Evolutionary conservation across 2,797 vertebrate species (phyloP).

Genomic region (Coranthus polyacanthus): DNA sequence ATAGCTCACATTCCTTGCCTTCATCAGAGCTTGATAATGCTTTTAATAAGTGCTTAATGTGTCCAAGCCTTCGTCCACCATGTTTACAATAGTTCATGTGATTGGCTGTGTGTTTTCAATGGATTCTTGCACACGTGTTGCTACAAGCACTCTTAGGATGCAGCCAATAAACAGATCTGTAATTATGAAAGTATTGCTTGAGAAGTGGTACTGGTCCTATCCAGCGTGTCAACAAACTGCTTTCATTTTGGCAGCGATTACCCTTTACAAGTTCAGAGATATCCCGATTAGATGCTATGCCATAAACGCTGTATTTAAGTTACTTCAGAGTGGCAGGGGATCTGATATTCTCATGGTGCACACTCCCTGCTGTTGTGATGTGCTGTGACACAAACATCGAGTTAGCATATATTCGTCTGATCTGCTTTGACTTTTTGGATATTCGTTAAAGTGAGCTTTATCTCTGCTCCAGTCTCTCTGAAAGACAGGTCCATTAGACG

Average conservation of each 20-base stretch:
- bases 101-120: not conserved
- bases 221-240: constrained; percentile 17
- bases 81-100: constrained; percentile 8
- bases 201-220: constrained; percentile 31
- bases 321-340: too few relatives aligned
- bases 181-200: constrained; percentile 11
- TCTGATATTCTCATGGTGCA: constrained; percentile 19
- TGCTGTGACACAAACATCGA: not conserved
- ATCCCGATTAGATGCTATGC: constrained; percentile 16
- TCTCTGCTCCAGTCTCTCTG: not conserved
- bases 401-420: constrained; percentile 2
- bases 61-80: constrained; percentile 40
- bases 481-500: constrained; percentile 17
- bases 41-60: constrained; percentile 81
- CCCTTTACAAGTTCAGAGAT: constrained; percentile 12
- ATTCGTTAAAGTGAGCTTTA: constrained; percentile 7
- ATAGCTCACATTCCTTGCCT: constrained; percentile 91
- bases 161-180: constrained; percentile 17
- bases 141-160: constrained; percentile 36
- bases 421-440: constrained; percentile 41
- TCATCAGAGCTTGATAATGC: constrained; percentile 88
- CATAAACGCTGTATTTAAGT: constrained; percentile 23
- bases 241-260: constrained; percentile 34
- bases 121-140: not conserved
- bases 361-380: constrained; percentile 5